phyloP scores from a whole-genome alignment of 1,140 invertebrate species.

The Anoplophora glabripennis region DNA sequence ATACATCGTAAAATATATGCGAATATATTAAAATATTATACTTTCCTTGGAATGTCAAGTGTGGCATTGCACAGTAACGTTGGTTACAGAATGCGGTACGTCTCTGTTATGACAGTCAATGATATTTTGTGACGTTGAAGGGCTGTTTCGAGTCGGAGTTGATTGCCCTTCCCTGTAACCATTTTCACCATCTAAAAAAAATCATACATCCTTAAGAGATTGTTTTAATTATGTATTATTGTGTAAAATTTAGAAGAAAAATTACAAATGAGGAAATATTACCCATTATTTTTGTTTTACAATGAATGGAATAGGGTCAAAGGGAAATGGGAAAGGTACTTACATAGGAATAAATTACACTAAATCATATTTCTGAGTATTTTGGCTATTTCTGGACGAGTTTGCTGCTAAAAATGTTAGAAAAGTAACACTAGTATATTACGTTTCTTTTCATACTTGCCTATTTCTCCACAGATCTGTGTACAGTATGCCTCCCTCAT shows the following conservation, averaged over 20 bases:
- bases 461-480: constrained; percentile 40
- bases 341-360: neutral
- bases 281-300: neutral
- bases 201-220: neutral
- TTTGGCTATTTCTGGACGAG: neutral
- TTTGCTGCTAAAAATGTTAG: neutral
- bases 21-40: no score
- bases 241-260: neutral
- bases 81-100: neutral
- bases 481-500: constrained; percentile 45
- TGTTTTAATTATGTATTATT: neutral
- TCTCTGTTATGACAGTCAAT: constrained; percentile 12
- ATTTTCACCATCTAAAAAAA: constrained; percentile 6
- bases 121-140: constrained; percentile 11
- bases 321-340: neutral
- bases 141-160: constrained; percentile 12
- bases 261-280: neutral
- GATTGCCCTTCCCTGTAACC: constrained; percentile 19
- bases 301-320: neutral
- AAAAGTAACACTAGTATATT: neutral
- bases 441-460: constrained; percentile 24
- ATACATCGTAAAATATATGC: no score
- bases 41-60: no score
- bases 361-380: constrained; percentile 2
- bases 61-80: constrained; percentile 17